Conservation (phyloP, 2,797 vertebrate genomes). For the Danio albolineatus region DNA sequence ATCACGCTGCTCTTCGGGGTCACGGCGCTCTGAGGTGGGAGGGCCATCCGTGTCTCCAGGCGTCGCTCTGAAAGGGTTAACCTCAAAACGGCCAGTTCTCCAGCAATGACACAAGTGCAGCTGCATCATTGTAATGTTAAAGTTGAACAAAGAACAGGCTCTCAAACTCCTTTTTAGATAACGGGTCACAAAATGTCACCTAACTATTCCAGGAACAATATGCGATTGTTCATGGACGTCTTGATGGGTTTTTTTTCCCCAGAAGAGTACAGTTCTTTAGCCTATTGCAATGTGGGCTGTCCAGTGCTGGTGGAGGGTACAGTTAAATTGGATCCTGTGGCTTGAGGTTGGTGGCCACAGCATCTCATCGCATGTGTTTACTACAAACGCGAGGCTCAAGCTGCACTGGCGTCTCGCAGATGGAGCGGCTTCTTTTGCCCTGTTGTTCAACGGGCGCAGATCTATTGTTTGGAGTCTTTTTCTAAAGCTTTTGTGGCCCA, state of each 20-base stretch:
- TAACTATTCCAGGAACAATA: conserved; percentile 55
- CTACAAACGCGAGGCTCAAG: conserved; percentile 2
- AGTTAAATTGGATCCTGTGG: conserved; percentile 25
- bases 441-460: conserved; percentile 20
- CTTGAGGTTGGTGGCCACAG: conserved; percentile 35
- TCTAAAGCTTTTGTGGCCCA: conserved; percentile 51
- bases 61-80: conserved; percentile 29
- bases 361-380: conserved; percentile 34
- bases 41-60: conserved; percentile 7
- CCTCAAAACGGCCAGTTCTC: not conserved
- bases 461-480: conserved; percentile 58
- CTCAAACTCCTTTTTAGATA: conserved; percentile 44
- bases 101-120: conserved; percentile 27
- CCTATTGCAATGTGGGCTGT: conserved; percentile 39
- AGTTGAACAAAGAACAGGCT: conserved; percentile 47
- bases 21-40: conserved; percentile 21
- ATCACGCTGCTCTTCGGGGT: conserved; percentile 39
- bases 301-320: conserved; percentile 27
- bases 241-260: conserved; percentile 19
- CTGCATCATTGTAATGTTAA: conserved; percentile 54
- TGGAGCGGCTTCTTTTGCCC: conserved; percentile 6
- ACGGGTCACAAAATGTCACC: conserved; percentile 50
- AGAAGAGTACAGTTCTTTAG: conserved; percentile 29
- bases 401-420: conserved; percentile 40
- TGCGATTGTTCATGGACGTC: conserved; percentile 40